phyloP scores from a whole-genome alignment of 2,797 vertebrate species.

The Arrhamphus sclerolepis region DNA sequence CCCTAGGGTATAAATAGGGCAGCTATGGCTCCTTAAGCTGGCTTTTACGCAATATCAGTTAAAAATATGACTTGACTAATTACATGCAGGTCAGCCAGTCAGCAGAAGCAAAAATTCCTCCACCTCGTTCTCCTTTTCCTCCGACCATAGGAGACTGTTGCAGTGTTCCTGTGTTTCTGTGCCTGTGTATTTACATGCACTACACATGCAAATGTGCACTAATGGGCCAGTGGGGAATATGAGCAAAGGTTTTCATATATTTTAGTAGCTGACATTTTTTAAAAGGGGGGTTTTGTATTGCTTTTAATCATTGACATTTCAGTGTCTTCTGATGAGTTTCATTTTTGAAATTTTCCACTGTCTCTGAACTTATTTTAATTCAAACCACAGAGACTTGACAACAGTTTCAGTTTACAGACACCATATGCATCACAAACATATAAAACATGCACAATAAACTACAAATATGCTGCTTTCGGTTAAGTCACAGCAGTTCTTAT shows the following conservation, averaged over 20 bases:
- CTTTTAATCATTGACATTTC: slow-evolving; percentile 74
- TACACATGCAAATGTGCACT: slow-evolving; percentile 4
- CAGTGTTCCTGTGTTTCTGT: slow-evolving; percentile 5
- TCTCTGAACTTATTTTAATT: slow-evolving; percentile 23
- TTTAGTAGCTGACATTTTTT: slow-evolving; percentile 60
- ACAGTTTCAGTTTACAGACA: slow-evolving; percentile 34
- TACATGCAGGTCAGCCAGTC: slow-evolving; percentile 73
- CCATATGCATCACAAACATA: slow-evolving; percentile 17
- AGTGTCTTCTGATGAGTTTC: slow-evolving; percentile 49
- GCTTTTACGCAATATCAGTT: slow-evolving; percentile 83
- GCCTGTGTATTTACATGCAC: slow-evolving; percentile 20
- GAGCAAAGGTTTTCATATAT: slow-evolving; percentile 37
- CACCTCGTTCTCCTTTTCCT: slow-evolving; percentile 39
- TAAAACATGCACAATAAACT: slow-evolving; percentile 28
- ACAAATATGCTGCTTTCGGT: slow-evolving; percentile 19
- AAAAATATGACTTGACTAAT: slow-evolving; percentile 83
- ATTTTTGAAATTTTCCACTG: slow-evolving; percentile 42
- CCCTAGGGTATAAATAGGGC: slow-evolving; percentile 82
- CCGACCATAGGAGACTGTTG: slow-evolving; percentile 28
- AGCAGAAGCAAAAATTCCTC: slow-evolving; percentile 67
- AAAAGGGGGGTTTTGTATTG: slow-evolving; percentile 33
- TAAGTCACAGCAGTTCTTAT: slow-evolving; percentile 20
- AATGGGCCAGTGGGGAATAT: slow-evolving; percentile 36
- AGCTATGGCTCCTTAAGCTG: slow-evolving; percentile 80
- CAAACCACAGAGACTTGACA: slow-evolving; percentile 44